Evolutionary conservation across 2,888 invertebrate genomes (phyloP).

Genomic region (Drosophila koepferae): DNA sequence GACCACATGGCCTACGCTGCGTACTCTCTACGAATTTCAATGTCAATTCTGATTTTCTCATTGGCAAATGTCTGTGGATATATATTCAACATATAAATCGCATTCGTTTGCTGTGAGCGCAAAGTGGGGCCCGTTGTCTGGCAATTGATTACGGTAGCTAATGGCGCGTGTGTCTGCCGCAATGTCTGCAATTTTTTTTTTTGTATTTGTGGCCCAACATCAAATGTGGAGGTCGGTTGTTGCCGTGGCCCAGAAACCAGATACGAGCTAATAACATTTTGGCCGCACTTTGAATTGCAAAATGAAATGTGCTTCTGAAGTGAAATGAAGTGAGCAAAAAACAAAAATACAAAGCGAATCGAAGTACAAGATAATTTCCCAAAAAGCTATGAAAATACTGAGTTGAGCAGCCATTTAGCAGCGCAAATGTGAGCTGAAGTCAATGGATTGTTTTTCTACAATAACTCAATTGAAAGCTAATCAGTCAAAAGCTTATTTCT

Average conservation of each 20-base stretch:
- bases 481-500: background rate
- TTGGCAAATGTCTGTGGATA: conserved; percentile 49
- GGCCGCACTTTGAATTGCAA: conserved; percentile 28
- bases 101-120: conserved; percentile 20
- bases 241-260: conserved; percentile 51
- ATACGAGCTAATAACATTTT: conserved; percentile 32
- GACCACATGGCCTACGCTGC: conserved; percentile 61
- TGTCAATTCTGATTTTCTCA: conserved; percentile 64
- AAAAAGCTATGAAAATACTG: background rate
- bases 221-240: conserved; percentile 62
- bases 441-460: background rate
- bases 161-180: conserved; percentile 58
- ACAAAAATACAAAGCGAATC: background rate
- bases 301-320: conserved; percentile 22
- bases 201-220: conserved; percentile 24
- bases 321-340: conserved; percentile 31
- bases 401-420: background rate
- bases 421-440: background rate
- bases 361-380: background rate
- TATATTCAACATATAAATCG: conserved; percentile 31
- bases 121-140: conserved; percentile 59
- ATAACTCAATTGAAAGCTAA: background rate
- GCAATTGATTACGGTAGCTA: conserved; percentile 66
- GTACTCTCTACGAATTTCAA: conserved; percentile 63
- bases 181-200: conserved; percentile 47